Evolutionary conservation across 2,888 invertebrate genomes (phyloP).

Genomic region (Phragmatobia fuliginosa): DNA sequence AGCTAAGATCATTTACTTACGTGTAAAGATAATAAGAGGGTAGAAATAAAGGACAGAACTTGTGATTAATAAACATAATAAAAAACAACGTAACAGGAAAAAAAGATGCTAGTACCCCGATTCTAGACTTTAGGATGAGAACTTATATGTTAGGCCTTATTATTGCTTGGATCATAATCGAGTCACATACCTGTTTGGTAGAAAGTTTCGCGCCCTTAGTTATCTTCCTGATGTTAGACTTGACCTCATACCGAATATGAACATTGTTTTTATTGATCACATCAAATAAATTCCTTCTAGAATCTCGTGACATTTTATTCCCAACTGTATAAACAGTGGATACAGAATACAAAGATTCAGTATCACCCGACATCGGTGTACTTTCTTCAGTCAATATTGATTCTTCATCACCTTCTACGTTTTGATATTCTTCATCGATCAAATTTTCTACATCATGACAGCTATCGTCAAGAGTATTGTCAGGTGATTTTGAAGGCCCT

Average conservation of each 20-base stretch:
- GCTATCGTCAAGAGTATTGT: slow-evolving; percentile 72
- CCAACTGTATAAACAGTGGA: slow-evolving; percentile 77
- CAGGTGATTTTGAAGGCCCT: slow-evolving; percentile 64
- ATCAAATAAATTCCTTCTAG: slow-evolving; percentile 79
- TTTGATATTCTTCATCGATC: slow-evolving; percentile 82
- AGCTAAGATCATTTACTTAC: no score
- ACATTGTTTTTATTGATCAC: slow-evolving; percentile 77
- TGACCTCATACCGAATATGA: slow-evolving; percentile 75
- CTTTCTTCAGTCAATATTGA: slow-evolving; percentile 78
- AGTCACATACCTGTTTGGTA: slow-evolving; percentile 74
- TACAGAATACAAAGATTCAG: slow-evolving; percentile 77
- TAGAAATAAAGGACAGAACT: no score
- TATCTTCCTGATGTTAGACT: slow-evolving; percentile 77
- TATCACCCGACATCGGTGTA: slow-evolving; percentile 75
- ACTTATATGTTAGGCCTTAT: neutral
- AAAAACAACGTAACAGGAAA: no score
- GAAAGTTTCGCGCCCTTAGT: slow-evolving; percentile 82
- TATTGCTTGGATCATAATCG: no score
- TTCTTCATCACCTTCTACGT: slow-evolving; percentile 79
- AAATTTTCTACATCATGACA: slow-evolving; percentile 76
- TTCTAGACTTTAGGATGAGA: neutral
- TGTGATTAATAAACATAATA: no score
- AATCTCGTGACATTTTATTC: slow-evolving; percentile 72
- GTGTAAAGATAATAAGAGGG: no score
- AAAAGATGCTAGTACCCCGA: neutral